Base-by-base conservation (phyloP, 2,888 invertebrate genomes). In the Pachliopta kotzebuea region DNA sequence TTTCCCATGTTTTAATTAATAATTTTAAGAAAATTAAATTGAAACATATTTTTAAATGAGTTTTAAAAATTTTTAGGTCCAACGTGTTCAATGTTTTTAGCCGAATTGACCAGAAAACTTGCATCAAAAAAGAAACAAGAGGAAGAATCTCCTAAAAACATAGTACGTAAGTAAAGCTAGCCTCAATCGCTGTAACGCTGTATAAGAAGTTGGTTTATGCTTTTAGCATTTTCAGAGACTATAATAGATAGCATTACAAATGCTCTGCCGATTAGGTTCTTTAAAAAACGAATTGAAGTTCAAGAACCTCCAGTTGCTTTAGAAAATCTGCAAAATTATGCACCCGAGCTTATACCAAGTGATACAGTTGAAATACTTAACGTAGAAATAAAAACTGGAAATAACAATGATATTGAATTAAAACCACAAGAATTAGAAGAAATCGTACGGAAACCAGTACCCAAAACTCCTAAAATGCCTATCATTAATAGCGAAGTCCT, bases 381-480 rank as follows among this genome's bases (percentile, higher is more conserved):
- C 9, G 61, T 65, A 49, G 58, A 57, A 52, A 57, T 60, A 9
- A 74, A 85, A 20, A 72, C 63, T 55, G 57, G 67, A 20, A 62
- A 37, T 3, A 56, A 26, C 9, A 65, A 68, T 53, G 60, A 56
- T 8, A 69, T 75, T 17, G 71, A 73, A 9, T 24, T 60, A n/a
- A 69, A 23, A 52, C 71, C 73, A 29, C 6, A 70, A 0, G 76
- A 75, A 49, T 62, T 68, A 29, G 60, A 71, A 17, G 56, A 67
- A 29, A 60, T 50, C n/a, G 23, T 55, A 37, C 67, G 65, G 3
- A 74, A 71, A 65, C 50, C 64, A 18, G 56, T 66, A 4, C 85
- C 84, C 60, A 86, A 83, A 75, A 83, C 88, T 68, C 90, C 88
- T 9, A 87, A 83, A 81, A 90, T 91, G 90, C 90, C 90, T 9